Conservation (phyloP, 1,140 invertebrate genomes). For the Anoplolepis gracilipes region DNA sequence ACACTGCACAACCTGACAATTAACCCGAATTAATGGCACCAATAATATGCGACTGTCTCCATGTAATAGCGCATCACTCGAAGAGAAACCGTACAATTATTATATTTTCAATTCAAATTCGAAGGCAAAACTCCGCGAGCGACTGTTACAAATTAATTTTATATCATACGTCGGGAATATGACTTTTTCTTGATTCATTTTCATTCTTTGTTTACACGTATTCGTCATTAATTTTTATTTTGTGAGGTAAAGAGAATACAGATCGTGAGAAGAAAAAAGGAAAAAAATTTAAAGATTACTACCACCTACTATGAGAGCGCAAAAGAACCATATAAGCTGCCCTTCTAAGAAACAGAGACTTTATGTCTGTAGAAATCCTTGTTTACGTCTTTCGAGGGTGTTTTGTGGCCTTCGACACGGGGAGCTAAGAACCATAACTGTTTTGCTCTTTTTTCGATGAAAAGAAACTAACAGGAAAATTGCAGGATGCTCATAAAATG, state of each 20-base stretch:
- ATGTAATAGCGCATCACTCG: conserved; percentile 30
- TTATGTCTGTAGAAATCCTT: conserved; percentile 78
- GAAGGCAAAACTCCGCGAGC: not conserved
- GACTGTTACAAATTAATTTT: conserved; percentile 51
- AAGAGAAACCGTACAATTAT: conserved; percentile 42
- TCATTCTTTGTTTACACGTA: not conserved
- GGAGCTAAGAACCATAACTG: not conserved
- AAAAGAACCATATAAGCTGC: conserved; percentile 40
- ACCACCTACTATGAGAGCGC: not conserved
- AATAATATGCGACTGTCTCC: conserved; percentile 38
- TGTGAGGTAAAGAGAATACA: not conserved
- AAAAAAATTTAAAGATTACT: not conserved
- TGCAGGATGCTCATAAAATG: conserved; percentile 1
- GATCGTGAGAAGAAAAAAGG: not conserved
- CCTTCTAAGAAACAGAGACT: not conserved
- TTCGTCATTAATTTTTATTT: not conserved
- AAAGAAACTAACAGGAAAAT: conserved; percentile 45
- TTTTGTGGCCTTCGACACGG: conserved; percentile 47
- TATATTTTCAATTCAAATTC: conserved; percentile 40
- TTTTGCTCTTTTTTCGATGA: not conserved
- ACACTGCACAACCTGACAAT: conserved; percentile 45
- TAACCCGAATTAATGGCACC: conserved; percentile 56
- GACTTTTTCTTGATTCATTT: conserved; percentile 23
- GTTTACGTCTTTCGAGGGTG: conserved; percentile 64
- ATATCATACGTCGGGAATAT: conserved; percentile 13